These are phyloP conservation scores for Grus americana DNA, from an alignment of 2,113 vertebrate species.

Conservation along the genomic window DNA sequence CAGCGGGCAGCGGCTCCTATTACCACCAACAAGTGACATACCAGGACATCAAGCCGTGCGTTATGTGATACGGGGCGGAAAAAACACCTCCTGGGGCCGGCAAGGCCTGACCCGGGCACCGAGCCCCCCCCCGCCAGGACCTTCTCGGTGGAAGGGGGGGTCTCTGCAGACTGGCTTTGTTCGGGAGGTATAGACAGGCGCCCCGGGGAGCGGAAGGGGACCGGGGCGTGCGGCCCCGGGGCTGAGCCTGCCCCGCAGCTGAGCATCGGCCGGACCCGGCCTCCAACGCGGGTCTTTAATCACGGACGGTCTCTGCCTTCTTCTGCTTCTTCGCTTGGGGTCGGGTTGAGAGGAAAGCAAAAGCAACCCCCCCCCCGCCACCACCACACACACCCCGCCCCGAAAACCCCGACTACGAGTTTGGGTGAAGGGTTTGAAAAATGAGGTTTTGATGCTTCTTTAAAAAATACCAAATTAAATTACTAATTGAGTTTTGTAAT, in stretches of 20 bases:
- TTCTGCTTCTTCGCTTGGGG: neutral
- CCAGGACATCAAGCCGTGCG: conserved; percentile 99
- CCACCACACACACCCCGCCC: too few relatives aligned
- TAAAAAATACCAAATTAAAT: neutral
- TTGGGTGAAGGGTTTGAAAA: neutral
- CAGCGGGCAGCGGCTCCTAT: conserved; percentile 88
- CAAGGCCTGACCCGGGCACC: neutral
- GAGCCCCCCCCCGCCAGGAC: neutral
- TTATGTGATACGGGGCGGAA: conserved; percentile 85
- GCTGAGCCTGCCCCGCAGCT: neutral
- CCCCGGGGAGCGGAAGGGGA: neutral
- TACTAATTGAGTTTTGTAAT: neutral
- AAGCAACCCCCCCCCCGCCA: neutral
- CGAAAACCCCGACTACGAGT: neutral
- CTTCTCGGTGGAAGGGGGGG: neutral
- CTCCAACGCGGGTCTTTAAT: neutral
- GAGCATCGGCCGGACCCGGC: conserved; percentile 28
- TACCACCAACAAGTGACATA: conserved; percentile 98
- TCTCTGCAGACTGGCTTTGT: neutral
- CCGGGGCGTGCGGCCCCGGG: neutral
- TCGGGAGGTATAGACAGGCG: neutral
- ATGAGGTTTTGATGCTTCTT: neutral
- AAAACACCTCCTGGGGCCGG: neutral
- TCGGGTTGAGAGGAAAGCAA: neutral
- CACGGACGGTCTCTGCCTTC: conserved; percentile 8